Percentiles rank a stretch among this genome's conserved stretches.
phyloP scores from a whole-genome alignment of 2,888 invertebrate species.

The Azorinus chamasolen region DNA sequence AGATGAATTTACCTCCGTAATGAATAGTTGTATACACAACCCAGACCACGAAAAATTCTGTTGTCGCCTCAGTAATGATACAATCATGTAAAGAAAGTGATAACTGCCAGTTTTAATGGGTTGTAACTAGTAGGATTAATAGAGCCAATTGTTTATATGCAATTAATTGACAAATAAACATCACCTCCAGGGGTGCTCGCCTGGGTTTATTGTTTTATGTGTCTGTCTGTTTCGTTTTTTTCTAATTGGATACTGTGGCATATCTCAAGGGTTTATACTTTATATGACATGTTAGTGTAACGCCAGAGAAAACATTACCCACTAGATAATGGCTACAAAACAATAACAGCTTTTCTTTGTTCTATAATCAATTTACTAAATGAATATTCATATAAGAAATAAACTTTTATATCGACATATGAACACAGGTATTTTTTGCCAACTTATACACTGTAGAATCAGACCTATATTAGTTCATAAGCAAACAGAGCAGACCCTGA shows the following conservation, averaged over 20 bases:
- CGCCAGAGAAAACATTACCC: no score
- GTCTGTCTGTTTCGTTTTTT: not conserved
- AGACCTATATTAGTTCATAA: no score
- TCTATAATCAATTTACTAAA: no score
- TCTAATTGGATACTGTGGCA: not conserved
- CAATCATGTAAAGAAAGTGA: constrained; percentile 26
- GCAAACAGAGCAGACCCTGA: no score
- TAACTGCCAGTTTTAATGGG: constrained; percentile 28
- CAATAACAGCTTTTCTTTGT: no score
- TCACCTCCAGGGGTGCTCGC: not conserved
- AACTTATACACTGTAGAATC: no score
- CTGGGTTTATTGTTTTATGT: constrained; percentile 4
- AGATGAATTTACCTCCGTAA: no score
- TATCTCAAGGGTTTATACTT: not conserved
- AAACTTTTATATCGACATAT: no score
- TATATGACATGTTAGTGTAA: no score
- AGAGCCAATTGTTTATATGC: constrained; percentile 23
- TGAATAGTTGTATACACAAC: not conserved
- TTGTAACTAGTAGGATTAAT: not conserved
- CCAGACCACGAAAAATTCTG: constrained; percentile 12
- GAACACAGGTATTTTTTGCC: no score
- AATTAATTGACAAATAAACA: constrained; percentile 35
- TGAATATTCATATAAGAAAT: no score
- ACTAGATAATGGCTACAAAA: no score
- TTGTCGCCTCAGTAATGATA: constrained; percentile 47